These are phyloP conservation scores for Gallinago paraguaiae DNA, from an alignment of 2,113 vertebrate genomes.

Conservation along the genomic window DNA sequence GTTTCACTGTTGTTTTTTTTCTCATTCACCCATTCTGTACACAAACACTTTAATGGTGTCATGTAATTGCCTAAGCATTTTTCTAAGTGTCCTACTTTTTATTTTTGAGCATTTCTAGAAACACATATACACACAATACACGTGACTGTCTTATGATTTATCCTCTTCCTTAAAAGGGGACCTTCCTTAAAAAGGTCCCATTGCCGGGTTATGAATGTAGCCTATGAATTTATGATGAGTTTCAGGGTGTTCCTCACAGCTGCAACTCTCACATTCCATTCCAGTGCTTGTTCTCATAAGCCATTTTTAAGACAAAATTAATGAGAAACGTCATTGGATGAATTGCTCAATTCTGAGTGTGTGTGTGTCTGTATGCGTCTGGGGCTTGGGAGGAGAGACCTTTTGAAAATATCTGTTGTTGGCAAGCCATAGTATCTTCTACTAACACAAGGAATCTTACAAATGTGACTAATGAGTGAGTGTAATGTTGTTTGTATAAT, in stretches of 20 bases:
- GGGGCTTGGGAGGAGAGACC: background rate
- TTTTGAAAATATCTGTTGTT: slow-evolving; percentile 32
- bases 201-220: background rate
- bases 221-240: background rate
- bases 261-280: slow-evolving; percentile 4
- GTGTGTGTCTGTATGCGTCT: background rate
- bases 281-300: slow-evolving; percentile 2
- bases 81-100: slow-evolving; percentile 15
- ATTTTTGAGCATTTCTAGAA: slow-evolving; percentile 48
- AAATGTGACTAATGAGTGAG: slow-evolving; percentile 54
- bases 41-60: background rate
- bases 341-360: slow-evolving; percentile 34
- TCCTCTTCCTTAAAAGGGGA: background rate
- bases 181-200: background rate
- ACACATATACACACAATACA: background rate
- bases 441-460: background rate
- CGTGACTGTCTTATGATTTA: background rate
- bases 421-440: background rate
- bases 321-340: slow-evolving; percentile 22
- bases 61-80: background rate
- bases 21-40: background rate
- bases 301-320: slow-evolving; percentile 40
- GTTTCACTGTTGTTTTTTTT: background rate
- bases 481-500: background rate
- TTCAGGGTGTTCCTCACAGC: background rate